A percentile compares a stretch with the other conserved stretches of the same genome.
phyloP scores from a whole-genome alignment of 2,113 vertebrate species.

The Copsychus sechellarum region DNA sequence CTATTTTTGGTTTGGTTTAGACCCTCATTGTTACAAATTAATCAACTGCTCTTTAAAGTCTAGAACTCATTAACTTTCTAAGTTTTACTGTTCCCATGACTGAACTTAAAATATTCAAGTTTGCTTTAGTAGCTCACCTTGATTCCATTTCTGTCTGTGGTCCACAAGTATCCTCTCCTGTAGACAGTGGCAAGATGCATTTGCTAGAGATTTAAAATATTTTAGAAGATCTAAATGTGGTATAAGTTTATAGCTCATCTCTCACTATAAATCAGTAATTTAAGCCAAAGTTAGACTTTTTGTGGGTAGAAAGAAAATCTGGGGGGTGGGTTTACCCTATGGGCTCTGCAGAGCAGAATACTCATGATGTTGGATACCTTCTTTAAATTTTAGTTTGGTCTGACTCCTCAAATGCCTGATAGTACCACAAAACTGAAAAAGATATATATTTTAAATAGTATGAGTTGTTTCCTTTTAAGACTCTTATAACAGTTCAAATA shows the following conservation, averaged over 20 bases:
- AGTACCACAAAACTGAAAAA: neutral
- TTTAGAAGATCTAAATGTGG: neutral
- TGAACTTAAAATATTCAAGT: slow-evolving; percentile 68
- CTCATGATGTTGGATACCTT: neutral
- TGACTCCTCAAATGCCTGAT: neutral
- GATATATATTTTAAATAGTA: neutral
- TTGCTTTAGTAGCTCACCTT: slow-evolving; percentile 53
- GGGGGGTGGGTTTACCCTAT: neutral
- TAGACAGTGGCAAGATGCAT: neutral
- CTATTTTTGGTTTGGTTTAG: slow-evolving; percentile 77
- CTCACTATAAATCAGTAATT: neutral
- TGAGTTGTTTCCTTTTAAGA: neutral
- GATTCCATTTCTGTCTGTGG: neutral
- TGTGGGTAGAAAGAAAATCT: neutral
- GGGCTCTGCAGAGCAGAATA: neutral
- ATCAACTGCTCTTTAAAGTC: slow-evolving; percentile 79
- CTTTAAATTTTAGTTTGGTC: neutral
- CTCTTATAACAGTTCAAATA: neutral
- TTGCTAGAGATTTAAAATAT: neutral
- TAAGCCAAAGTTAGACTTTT: neutral
- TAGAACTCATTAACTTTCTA: slow-evolving; percentile 82
- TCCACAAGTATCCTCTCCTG: slow-evolving; percentile 15
- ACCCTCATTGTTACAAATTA: slow-evolving; percentile 81
- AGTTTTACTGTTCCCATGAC: slow-evolving; percentile 76
- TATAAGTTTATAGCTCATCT: neutral